A percentile compares a stretch with the other conserved stretches of the same genome.
Conservation (phyloP, 35 echinoderm and acorn worm genomes). For the Chiridota heheva region DNA sequence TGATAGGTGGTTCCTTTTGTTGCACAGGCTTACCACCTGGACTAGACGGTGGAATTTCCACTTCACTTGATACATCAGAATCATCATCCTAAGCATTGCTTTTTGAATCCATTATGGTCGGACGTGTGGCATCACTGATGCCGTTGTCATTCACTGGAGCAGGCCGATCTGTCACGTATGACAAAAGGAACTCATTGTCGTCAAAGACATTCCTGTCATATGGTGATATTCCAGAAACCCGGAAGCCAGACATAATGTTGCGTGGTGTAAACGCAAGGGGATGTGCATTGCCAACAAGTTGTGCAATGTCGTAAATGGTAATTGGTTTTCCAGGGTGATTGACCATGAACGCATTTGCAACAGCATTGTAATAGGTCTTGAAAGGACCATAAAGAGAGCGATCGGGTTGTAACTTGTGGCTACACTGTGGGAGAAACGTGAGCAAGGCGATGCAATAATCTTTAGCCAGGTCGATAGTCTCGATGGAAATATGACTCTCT, state of each 20-base stretch:
- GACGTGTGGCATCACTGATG: neutral
- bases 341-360: neutral
- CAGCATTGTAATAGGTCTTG: neutral
- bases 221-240: neutral
- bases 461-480: neutral
- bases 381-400: neutral
- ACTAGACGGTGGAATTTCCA: no score
- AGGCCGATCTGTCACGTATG: neutral
- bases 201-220: neutral
- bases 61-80: neutral
- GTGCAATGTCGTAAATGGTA: neutral
- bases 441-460: neutral
- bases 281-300: no score
- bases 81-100: neutral
- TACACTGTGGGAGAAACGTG: neutral
- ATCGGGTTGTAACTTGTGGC: neutral
- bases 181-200: neutral
- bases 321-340: neutral
- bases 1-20: no score
- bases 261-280: neutral
- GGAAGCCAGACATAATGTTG: neutral
- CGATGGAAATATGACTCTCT: neutral
- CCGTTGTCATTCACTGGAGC: neutral
- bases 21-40: no score
- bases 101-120: neutral